These are phyloP conservation scores for Pollicipes pollicipes DNA, from an alignment of 1,140 invertebrate genomes.

Conservation along the genomic window DNA sequence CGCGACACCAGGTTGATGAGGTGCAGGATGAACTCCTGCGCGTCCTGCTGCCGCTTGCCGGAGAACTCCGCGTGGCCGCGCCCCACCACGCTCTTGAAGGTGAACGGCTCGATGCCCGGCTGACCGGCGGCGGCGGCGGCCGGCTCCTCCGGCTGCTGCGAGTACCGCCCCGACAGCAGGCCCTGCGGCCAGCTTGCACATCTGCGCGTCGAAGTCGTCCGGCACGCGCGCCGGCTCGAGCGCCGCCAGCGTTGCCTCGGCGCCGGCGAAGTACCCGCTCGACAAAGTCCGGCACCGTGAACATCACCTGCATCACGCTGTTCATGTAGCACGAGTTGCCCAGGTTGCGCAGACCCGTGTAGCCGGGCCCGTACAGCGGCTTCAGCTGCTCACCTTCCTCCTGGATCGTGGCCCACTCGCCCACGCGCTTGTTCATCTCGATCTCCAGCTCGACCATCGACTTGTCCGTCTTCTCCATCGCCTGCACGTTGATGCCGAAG, in stretches of 20 bases:
- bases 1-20: conserved; percentile 70
- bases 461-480: conserved; percentile 95
- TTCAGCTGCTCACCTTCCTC: conserved; percentile 69
- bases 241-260: conserved; percentile 45
- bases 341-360: conserved; percentile 76
- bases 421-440: conserved; percentile 82
- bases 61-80: conserved; percentile 83
- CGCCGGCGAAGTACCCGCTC: conserved; percentile 40
- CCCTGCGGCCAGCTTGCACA: conserved; percentile 83
- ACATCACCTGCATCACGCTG: conserved; percentile 78
- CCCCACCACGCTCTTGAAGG: conserved; percentile 85
- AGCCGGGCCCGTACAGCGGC: conserved; percentile 77
- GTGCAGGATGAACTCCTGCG: conserved; percentile 89
- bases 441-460: conserved; percentile 96
- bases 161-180: conserved; percentile 77
- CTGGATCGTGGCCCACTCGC: conserved; percentile 84
- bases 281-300: conserved; percentile 73
- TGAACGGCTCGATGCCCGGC: conserved; percentile 68
- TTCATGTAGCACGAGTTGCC: conserved; percentile 97
- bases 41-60: conserved; percentile 92
- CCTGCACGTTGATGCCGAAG: conserved; percentile 86
- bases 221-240: conserved; percentile 46
- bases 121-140: conserved; percentile 25
- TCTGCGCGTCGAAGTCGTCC: conserved; percentile 81
- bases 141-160: conserved; percentile 32